phyloP scores from a whole-genome alignment of 1,140 invertebrate species.

The Drosophila pruinosa region DNA sequence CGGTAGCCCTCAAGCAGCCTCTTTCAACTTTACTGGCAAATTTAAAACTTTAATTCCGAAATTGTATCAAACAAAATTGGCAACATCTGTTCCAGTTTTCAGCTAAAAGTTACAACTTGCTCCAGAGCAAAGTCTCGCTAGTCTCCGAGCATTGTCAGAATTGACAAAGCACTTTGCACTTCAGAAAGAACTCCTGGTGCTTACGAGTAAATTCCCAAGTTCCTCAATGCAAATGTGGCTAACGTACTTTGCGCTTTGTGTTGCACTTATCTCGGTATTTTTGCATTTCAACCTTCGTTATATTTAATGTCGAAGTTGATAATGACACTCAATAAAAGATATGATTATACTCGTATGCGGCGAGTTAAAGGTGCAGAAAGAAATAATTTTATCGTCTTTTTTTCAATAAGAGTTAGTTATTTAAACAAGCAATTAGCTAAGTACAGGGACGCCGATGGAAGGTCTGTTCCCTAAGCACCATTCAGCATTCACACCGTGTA shows the following conservation, averaged over 20 bases:
- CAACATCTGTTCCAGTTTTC: constrained; percentile 17
- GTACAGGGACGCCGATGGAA: constrained; percentile 2
- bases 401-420: background rate
- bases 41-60: constrained; percentile 54
- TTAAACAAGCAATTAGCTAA: constrained; percentile 37
- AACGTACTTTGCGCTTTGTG: background rate
- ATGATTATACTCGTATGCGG: no score
- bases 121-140: background rate
- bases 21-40: background rate
- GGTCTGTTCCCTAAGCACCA: background rate
- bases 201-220: background rate
- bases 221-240: constrained; percentile 12
- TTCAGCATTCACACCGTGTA: background rate
- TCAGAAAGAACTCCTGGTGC: constrained; percentile 2
- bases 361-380: background rate
- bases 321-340: no score
- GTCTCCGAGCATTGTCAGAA: background rate
- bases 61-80: constrained; percentile 40
- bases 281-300: background rate
- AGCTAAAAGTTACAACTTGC: background rate
- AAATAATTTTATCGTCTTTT: background rate
- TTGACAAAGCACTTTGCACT: constrained; percentile 15
- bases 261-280: no score
- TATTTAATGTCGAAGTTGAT: background rate
- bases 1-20: constrained; percentile 26